Conservation (phyloP, 2,797 vertebrate genomes). For the Vireo griseus region DNA sequence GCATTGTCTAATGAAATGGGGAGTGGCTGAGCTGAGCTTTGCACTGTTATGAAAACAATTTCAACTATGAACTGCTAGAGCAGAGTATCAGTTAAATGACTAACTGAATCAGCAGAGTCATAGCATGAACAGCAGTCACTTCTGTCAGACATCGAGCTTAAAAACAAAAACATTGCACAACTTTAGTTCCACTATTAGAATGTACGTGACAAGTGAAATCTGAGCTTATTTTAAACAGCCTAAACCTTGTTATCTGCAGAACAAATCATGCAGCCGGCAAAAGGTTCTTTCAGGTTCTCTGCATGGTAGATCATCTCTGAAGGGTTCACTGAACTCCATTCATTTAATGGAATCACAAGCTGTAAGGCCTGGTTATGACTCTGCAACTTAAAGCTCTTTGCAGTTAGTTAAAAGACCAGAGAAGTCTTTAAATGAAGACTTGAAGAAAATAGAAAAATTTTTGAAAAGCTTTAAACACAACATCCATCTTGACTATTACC, state of each 20-base stretch:
- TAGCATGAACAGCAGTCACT: neutral
- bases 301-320: neutral
- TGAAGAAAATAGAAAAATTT: neutral
- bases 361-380: neutral
- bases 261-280: neutral
- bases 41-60: neutral
- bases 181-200: neutral
- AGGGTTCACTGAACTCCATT: neutral
- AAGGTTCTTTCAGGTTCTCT: neutral
- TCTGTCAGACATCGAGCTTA: neutral
- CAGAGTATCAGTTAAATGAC: neutral
- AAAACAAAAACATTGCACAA: conserved; percentile 3
- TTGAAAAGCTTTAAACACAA: neutral
- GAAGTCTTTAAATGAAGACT: neutral
- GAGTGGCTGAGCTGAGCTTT: neutral
- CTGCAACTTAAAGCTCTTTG: neutral
- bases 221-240: neutral
- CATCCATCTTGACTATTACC: neutral
- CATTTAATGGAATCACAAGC: neutral
- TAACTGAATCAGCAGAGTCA: neutral
- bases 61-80: neutral
- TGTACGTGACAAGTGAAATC: neutral
- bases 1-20: neutral
- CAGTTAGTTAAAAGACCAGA: neutral
- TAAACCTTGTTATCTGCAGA: neutral